phyloP scores from a whole-genome alignment of 2,888 invertebrate species.

The Celastrina argiolus region DNA sequence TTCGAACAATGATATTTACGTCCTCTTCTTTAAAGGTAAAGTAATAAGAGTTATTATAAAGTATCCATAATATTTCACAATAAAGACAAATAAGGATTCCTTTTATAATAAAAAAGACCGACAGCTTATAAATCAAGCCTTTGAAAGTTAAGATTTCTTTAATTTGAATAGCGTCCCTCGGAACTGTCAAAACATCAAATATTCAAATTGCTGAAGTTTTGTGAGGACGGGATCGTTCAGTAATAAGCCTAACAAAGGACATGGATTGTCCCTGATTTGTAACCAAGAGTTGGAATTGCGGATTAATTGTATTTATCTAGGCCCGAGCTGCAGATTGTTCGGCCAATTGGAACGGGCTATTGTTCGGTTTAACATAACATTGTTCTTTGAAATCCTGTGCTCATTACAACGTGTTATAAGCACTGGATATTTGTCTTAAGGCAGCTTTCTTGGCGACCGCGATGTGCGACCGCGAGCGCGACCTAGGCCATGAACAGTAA shows the following conservation, averaged over 20 bases:
- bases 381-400: slow-evolving; percentile 34
- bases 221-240: background rate
- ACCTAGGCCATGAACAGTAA: too few relatives aligned
- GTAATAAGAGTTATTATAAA: background rate
- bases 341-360: slow-evolving; percentile 4
- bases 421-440: background rate
- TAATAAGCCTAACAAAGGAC: slow-evolving; percentile 23
- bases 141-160: slow-evolving; percentile 12
- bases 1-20: too few relatives aligned
- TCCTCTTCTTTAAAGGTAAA: too few relatives aligned
- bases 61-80: background rate
- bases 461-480: too few relatives aligned
- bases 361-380: slow-evolving; percentile 25
- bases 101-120: background rate
- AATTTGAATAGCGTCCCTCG: slow-evolving; percentile 1
- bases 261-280: slow-evolving; percentile 45
- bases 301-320: slow-evolving; percentile 51
- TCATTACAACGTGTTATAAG: background rate
- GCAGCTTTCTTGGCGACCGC: too few relatives aligned
- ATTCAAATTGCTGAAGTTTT: slow-evolving; percentile 18
- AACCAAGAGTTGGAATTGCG: slow-evolving; percentile 50
- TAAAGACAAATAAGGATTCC: background rate
- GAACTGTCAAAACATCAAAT: slow-evolving; percentile 19
- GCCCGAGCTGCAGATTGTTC: slow-evolving; percentile 34
- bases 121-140: background rate